Percentiles rank a stretch among this genome's conserved stretches.
These are phyloP conservation scores for Colletes latitarsis DNA, from an alignment of 1,140 invertebrate species.

Conservation along the genomic window DNA sequence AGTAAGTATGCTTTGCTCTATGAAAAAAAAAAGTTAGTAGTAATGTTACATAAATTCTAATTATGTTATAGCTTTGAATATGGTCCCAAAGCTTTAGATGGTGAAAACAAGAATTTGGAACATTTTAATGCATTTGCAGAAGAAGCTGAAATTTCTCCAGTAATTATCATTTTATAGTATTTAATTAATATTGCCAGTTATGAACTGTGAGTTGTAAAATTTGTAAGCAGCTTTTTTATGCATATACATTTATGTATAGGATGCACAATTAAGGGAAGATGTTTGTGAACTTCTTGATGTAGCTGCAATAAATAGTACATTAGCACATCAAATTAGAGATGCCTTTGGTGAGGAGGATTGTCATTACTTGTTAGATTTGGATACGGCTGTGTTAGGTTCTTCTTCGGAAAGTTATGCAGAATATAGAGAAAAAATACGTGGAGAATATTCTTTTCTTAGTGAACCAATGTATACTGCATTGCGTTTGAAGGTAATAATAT, in stretches of 20 bases:
- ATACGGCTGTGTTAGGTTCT: slow-evolving; percentile 83
- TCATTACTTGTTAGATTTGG: slow-evolving; percentile 85
- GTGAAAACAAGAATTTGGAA: slow-evolving; percentile 79
- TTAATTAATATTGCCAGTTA: neutral
- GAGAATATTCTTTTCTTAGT: slow-evolving; percentile 83
- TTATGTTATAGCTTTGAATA: slow-evolving; percentile 79
- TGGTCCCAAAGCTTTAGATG: slow-evolving; percentile 80
- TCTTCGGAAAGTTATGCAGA: slow-evolving; percentile 80
- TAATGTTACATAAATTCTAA: neutral
- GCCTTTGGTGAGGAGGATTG: slow-evolving; percentile 83
- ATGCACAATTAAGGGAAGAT: slow-evolving; percentile 77
- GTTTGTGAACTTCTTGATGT: slow-evolving; percentile 81
- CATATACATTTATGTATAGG: slow-evolving; percentile 72
- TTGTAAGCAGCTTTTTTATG: neutral
- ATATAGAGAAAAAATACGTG: slow-evolving; percentile 81
- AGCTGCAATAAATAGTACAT: slow-evolving; percentile 83
- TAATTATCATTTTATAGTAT: slow-evolving; percentile 60
- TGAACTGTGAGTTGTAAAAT: neutral
- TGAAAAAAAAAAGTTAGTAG: neutral
- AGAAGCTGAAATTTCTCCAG: slow-evolving; percentile 75
- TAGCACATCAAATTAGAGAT: slow-evolving; percentile 83
- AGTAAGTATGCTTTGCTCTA: slow-evolving; percentile 72
- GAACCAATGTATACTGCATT: slow-evolving; percentile 82
- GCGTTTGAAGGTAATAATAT: slow-evolving; percentile 81
- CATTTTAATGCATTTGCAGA: slow-evolving; percentile 79